Evolutionary conservation across 2,888 invertebrate species (phyloP).

Genomic region (Megamerina dolium): DNA sequence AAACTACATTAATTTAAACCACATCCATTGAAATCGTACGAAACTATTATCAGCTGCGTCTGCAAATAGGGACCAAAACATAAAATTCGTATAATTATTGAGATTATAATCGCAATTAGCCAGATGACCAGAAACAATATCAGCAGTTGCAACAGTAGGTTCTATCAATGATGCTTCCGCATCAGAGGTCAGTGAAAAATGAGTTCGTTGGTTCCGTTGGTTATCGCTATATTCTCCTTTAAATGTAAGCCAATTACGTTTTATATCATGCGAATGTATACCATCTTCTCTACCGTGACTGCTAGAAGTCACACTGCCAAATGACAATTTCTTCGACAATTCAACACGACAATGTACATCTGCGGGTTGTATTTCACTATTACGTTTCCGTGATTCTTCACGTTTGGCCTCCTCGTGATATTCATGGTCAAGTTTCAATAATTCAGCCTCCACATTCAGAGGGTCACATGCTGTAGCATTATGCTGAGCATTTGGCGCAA

Average conservation of each 20-base stretch:
- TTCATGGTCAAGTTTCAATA: constrained; percentile 36
- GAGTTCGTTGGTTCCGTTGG: too few relatives aligned
- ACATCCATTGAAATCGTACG: constrained; percentile 30
- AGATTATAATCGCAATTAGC: constrained; percentile 14
- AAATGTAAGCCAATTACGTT: constrained; percentile 35
- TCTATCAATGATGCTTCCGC: too few relatives aligned
- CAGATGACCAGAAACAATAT: too few relatives aligned
- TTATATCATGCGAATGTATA: constrained; percentile 11
- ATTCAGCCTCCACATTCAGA: constrained; percentile 40
- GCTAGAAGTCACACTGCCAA: too few relatives aligned
- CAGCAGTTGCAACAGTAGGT: too few relatives aligned
- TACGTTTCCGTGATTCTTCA: constrained; percentile 26
- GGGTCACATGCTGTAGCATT: constrained; percentile 28
- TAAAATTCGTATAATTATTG: constrained; percentile 24
- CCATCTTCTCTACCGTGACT: constrained; percentile 8
- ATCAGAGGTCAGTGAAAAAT: too few relatives aligned
- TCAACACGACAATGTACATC: too few relatives aligned
- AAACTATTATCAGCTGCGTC: constrained; percentile 31
- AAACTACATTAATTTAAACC: constrained; percentile 34
- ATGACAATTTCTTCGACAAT: too few relatives aligned
- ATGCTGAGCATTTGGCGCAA: background rate
- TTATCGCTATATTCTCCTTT: constrained; percentile 38
- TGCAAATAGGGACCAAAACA: constrained; percentile 36
- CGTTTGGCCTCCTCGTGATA: constrained; percentile 36
- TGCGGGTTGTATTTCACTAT: constrained; percentile 27